Evolutionary conservation across 2,797 vertebrate genomes (phyloP).

Genomic region (Melanotaenia nigrans): DNA sequence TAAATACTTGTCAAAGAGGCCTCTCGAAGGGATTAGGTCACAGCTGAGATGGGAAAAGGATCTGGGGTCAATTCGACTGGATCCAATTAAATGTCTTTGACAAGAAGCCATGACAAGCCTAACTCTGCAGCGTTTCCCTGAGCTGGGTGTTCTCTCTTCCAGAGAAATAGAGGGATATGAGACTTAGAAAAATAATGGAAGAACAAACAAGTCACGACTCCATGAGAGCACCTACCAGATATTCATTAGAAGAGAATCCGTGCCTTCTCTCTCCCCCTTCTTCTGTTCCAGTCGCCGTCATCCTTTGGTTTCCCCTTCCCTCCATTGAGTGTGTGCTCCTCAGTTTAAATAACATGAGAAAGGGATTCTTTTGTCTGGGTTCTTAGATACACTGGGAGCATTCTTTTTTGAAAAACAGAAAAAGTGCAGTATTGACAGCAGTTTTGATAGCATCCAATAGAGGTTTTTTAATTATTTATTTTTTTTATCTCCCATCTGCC

Average conservation of each 20-base stretch:
- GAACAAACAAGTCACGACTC: slow-evolving; percentile 84
- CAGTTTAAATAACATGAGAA: slow-evolving; percentile 54
- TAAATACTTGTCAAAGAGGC: slow-evolving; percentile 59
- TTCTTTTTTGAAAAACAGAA: slow-evolving; percentile 45
- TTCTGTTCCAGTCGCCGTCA: slow-evolving; percentile 8
- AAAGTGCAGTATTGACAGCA: slow-evolving; percentile 57
- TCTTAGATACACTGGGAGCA: slow-evolving; percentile 50
- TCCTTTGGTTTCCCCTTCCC: background rate
- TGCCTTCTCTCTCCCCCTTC: slow-evolving; percentile 35
- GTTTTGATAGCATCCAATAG: slow-evolving; percentile 70
- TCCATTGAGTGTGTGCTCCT: slow-evolving; percentile 30
- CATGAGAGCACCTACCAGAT: slow-evolving; percentile 75
- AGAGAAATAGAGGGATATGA: slow-evolving; percentile 43
- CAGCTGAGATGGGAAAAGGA: slow-evolving; percentile 56
- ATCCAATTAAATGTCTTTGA: slow-evolving; percentile 79
- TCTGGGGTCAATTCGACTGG: slow-evolving; percentile 72
- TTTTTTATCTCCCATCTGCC: slow-evolving; percentile 19
- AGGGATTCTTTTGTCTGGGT: slow-evolving; percentile 28
- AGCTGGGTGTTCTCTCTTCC: slow-evolving; percentile 30
- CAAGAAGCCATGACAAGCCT: slow-evolving; percentile 61
- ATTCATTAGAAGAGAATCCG: slow-evolving; percentile 77
- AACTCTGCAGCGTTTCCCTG: slow-evolving; percentile 37
- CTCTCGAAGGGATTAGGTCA: slow-evolving; percentile 65
- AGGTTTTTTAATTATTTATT: slow-evolving; percentile 13
- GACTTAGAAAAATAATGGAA: slow-evolving; percentile 68